These are phyloP conservation scores for Poeciliopsis turneri DNA, from an alignment of 2,797 vertebrate species.

Conservation along the genomic window DNA sequence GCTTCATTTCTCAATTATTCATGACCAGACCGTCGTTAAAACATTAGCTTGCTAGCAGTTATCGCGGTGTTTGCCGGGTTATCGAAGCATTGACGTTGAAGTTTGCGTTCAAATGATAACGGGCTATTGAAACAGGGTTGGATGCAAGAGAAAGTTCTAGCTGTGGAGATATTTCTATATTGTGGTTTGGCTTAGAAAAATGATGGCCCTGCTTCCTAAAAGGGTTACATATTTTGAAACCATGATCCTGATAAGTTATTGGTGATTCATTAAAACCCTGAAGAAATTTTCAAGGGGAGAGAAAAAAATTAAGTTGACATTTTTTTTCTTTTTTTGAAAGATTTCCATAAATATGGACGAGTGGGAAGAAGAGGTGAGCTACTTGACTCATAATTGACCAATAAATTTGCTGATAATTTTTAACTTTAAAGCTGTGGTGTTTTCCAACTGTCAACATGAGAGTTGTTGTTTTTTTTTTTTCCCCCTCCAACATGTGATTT, in stretches of 20 bases:
- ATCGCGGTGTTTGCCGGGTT: background rate
- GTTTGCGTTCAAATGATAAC: background rate
- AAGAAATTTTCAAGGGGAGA: background rate
- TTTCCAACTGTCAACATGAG: background rate
- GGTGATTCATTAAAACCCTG: background rate
- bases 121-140: background rate
- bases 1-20: background rate
- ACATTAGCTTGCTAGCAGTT: background rate
- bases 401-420: background rate
- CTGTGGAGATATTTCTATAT: background rate
- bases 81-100: background rate
- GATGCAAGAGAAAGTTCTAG: background rate
- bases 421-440: too few species aligned
- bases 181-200: background rate
- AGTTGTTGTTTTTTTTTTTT: background rate
- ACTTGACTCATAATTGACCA: background rate
- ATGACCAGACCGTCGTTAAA: background rate
- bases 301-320: too few species aligned
- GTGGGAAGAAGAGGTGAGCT: slow-evolving; percentile 53
- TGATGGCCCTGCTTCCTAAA: background rate
- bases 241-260: background rate
- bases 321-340: slow-evolving; percentile 5
- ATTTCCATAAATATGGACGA: slow-evolving; percentile 47
- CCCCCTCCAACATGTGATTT: background rate
- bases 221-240: background rate